Evolutionary conservation across 2,113 vertebrate species (phyloP), one percentile per base, ranked within the genome.

Genomic region (Oryzias woworae): DNA sequence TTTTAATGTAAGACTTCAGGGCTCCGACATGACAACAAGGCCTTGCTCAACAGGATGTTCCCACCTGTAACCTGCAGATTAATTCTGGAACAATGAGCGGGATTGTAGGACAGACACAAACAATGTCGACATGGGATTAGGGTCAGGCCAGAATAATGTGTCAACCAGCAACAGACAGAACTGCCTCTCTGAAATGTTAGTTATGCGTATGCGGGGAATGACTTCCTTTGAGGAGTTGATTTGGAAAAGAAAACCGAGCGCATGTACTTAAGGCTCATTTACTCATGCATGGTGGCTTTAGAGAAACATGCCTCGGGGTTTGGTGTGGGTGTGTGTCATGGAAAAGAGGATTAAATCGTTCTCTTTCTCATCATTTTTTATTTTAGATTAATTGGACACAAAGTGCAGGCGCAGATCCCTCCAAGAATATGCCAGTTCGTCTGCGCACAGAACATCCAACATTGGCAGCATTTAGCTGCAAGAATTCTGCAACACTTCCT

Each of bases 81-180:
- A 81, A 23, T 22, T 2, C 22, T 31, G 22, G 51, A 81, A 88
- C 81, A 84, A 76, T 67, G 64, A 61, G 49, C 16, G 67, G 61
- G 69, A 74, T 58, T 46, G 66, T 69, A 10, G 60, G 51, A 7
- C 58, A 62, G 60, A 18, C 28, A 63, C 56, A 77, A 81, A 78
- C 17, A 77, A 49, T 71, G 42, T 80, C 67, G 78, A 59, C 54
- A 62, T 15, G 49, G 79, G 86, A 89, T 89, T 89, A 86, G 76
- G 84, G 87, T 88, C 86, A 87, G 48, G 62, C 55, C 62, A 55
- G 71, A 77, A 80, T 81, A 80, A 70, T 23, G 59, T 82, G 78
- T 57, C 56, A 65, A 57, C 44, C 51, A 65, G 58, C 64, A 67
- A 75, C 53, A 71, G 59, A 61, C 44, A 58, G 24, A 57, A 78